These are phyloP conservation scores for Autographa gamma DNA, from an alignment of 2,888 invertebrate genomes.

Conservation along the genomic window DNA sequence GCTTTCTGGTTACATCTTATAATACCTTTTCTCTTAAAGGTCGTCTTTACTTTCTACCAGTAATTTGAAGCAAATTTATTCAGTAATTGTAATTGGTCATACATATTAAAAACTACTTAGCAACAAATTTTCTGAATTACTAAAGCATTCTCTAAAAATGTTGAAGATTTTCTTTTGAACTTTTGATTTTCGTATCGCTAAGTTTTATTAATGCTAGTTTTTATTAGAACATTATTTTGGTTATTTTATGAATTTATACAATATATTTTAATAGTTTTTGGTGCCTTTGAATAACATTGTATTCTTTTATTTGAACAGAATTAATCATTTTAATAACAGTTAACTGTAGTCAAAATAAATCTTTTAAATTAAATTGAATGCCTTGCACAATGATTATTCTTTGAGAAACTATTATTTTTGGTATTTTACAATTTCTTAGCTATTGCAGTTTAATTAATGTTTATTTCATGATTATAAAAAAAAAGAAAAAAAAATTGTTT, in stretches of 20 bases:
- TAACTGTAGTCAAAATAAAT: too few relatives aligned
- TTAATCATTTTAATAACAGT: too few relatives aligned
- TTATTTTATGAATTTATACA: too few relatives aligned
- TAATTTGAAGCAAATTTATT: slow-evolving; percentile 4
- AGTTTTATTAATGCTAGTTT: not conserved
- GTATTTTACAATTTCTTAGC: too few relatives aligned
- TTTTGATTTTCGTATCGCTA: not conserved
- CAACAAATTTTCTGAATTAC: not conserved
- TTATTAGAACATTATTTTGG: not conserved
- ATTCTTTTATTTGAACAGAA: too few relatives aligned
- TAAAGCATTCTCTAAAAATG: not conserved
- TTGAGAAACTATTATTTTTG: too few relatives aligned
- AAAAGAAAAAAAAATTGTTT: too few relatives aligned
- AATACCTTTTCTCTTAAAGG: not conserved
- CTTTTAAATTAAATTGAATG: too few relatives aligned
- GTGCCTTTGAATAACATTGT: too few relatives aligned
- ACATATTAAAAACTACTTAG: slow-evolving; percentile 4
- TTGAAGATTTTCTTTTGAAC: not conserved
- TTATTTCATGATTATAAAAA: not conserved
- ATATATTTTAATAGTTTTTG: too few relatives aligned
- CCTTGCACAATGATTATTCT: too few relatives aligned
- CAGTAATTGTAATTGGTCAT: slow-evolving; percentile 4
- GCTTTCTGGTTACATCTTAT: not conserved
- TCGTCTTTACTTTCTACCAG: not conserved
- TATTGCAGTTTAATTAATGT: too few relatives aligned